Conservation (phyloP, 2,888 invertebrate species). For the Ditula angustiorana region DNA sequence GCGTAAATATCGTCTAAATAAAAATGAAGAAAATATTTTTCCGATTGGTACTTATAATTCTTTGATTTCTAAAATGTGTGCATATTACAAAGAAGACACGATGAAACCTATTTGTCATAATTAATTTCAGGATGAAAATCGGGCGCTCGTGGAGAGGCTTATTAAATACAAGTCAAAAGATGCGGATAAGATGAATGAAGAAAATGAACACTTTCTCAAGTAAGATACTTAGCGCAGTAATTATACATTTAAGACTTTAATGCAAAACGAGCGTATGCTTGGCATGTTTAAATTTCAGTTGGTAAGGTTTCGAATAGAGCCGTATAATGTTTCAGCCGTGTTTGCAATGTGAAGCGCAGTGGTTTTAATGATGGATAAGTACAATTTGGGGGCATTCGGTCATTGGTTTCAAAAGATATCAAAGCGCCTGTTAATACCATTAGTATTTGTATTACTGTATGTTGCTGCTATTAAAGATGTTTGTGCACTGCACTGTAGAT, state of each 20-base stretch:
- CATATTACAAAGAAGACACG: neutral
- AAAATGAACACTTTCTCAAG: conserved; percentile 97
- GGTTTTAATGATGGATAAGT: neutral
- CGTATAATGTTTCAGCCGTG: neutral
- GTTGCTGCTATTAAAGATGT: conserved; percentile 57
- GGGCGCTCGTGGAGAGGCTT: conserved; percentile 92
- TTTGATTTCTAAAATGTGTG: neutral
- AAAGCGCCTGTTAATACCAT: conserved; percentile 56
- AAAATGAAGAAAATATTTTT: conserved; percentile 28
- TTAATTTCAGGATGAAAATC: conserved; percentile 93
- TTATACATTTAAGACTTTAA: conserved; percentile 24
- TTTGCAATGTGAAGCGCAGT: neutral
- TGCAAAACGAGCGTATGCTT: neutral
- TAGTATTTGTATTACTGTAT: conserved; percentile 57
- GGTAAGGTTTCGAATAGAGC: conserved; percentile 4
- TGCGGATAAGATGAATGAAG: conserved; percentile 98
- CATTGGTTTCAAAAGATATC: conserved; percentile 48
- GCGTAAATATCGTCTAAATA: neutral
- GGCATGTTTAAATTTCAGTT: conserved; percentile 34
- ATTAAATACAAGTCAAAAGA: conserved; percentile 97
- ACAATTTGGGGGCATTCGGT: conserved; percentile 62
- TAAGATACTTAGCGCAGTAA: conserved; percentile 75
- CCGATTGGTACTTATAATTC: conserved; percentile 10
- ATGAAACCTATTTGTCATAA: conserved; percentile 37
- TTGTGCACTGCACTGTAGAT: conserved; percentile 58